Conservation (phyloP, 2,888 invertebrate genomes). For the Dioctria rufipes region DNA sequence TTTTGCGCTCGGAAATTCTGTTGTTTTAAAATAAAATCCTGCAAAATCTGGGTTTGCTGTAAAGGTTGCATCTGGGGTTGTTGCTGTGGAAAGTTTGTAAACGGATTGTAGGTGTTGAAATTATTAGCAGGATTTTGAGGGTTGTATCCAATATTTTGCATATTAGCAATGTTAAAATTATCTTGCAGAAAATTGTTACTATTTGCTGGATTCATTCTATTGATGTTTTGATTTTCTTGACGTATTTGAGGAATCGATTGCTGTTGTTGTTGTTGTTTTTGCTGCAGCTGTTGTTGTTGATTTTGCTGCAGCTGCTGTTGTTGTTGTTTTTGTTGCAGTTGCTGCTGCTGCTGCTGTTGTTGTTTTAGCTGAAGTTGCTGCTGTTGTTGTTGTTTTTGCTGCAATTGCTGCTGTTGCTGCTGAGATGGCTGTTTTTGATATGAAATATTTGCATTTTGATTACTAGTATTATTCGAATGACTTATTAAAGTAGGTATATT, state of each 20-base stretch:
- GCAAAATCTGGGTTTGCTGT: slow-evolving; percentile 38
- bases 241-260: slow-evolving; percentile 10
- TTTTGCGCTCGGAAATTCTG: slow-evolving; percentile 23
- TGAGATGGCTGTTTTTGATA: too few relatives aligned
- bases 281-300: slow-evolving; percentile 58
- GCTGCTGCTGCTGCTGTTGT: neutral
- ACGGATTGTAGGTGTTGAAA: slow-evolving; percentile 16
- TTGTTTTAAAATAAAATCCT: slow-evolving; percentile 30
- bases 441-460: slow-evolving; percentile 1
- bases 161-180: slow-evolving; percentile 23
- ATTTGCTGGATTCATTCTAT: neutral
- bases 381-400: slow-evolving; percentile 9
- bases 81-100: slow-evolving; percentile 48
- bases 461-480: neutral
- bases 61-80: slow-evolving; percentile 1
- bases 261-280: slow-evolving; percentile 57
- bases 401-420: neutral
- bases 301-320: slow-evolving; percentile 28
- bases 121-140: slow-evolving; percentile 12
- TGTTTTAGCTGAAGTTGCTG: neutral
- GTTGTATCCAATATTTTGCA: slow-evolving; percentile 9
- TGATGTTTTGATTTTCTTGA: slow-evolving; percentile 55
- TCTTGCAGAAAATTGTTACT: neutral
- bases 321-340: slow-evolving; percentile 1
- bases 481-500: slow-evolving; percentile 10